phyloP scores from a whole-genome alignment of 2,888 invertebrate genomes.

The Drosophila melanosoma region DNA sequence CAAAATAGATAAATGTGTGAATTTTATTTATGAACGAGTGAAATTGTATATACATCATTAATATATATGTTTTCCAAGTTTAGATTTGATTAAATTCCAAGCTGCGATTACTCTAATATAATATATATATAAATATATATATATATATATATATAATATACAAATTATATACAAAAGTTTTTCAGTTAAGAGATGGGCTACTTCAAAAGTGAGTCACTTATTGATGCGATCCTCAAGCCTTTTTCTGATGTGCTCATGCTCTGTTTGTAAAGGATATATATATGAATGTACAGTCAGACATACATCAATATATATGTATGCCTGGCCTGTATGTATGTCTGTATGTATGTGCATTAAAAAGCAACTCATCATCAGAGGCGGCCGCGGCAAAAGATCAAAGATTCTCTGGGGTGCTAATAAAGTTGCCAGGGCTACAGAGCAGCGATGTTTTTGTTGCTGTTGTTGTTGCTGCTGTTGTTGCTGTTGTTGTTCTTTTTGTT shows the following conservation, averaged over 20 bases:
- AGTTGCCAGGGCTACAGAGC: slow-evolving; percentile 54
- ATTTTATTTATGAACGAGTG: no score
- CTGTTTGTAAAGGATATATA: neutral
- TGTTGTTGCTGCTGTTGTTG: neutral
- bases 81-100: neutral
- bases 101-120: neutral
- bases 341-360: slow-evolving; percentile 11
- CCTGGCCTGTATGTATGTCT: neutral
- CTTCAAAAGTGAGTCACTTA: neutral
- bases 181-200: neutral
- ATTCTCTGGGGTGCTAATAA: slow-evolving; percentile 66
- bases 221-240: neutral
- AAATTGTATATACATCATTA: no score
- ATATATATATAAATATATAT: neutral
- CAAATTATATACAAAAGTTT: neutral
- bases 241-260: neutral
- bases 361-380: slow-evolving; percentile 37
- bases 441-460: slow-evolving; percentile 9
- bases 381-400: slow-evolving; percentile 67
- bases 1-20: no score
- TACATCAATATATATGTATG: neutral
- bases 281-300: neutral
- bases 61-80: neutral
- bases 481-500: slow-evolving; percentile 6
- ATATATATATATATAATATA: neutral